Conservation (phyloP, 2,888 invertebrate genomes). For the Anthrax anthrax region DNA sequence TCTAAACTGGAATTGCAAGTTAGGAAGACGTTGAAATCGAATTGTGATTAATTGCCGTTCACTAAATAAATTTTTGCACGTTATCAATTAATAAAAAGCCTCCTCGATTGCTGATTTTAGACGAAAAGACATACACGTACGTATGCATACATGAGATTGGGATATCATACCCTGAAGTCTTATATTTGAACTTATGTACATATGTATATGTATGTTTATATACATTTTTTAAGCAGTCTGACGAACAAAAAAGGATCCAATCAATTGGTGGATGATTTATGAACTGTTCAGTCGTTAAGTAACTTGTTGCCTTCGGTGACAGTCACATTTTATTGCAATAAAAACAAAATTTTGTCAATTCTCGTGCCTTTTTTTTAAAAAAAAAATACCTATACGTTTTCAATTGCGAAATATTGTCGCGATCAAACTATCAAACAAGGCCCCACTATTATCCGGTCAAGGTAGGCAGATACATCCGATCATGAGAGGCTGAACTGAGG, state of each 20-base stretch:
- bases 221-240: not conserved
- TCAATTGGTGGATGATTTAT: constrained; percentile 8
- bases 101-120: constrained; percentile 5
- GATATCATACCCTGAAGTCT: not conserved
- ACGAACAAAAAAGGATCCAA: constrained; percentile 2
- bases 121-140: too few relatives aligned
- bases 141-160: not conserved
- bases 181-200: too few relatives aligned
- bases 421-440: constrained; percentile 2
- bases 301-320: constrained; percentile 6
- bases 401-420: constrained; percentile 7
- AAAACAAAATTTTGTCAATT: not conserved
- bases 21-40: constrained; percentile 4
- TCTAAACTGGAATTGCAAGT: constrained; percentile 2
- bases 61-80: constrained; percentile 6
- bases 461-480: constrained; percentile 4
- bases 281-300: constrained; percentile 5
- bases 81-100: constrained; percentile 9
- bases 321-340: not conserved
- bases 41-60: constrained; percentile 5
- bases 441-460: constrained; percentile 1
- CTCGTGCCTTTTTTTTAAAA: too few relatives aligned
- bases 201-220: too few relatives aligned
- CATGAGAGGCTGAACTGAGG: not conserved
- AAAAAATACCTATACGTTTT: too few relatives aligned